Percentiles rank a stretch among this genome's conserved stretches.
These are phyloP conservation scores for Misgurnus mizolepis DNA, from an alignment of 2,113 vertebrate species.

Conservation along the genomic window DNA sequence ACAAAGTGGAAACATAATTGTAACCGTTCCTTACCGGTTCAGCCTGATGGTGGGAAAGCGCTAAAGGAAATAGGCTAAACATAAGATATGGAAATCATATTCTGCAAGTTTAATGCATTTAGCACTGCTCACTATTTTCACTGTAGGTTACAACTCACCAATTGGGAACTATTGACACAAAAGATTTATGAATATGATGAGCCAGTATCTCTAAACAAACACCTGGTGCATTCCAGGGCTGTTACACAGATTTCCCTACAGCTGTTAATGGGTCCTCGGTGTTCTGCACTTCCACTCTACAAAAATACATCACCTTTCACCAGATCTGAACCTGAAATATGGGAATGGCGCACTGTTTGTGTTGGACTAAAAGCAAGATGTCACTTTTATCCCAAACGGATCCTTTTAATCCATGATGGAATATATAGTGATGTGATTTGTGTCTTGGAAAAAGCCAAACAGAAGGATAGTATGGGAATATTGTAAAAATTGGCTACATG, in stretches of 20 bases:
- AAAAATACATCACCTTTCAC: constrained; percentile 56
- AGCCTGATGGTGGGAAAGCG: too few relatives aligned
- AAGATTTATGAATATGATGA: not conserved
- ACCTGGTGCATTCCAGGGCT: constrained; percentile 42
- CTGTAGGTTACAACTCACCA: not conserved
- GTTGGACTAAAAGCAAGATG: constrained; percentile 61
- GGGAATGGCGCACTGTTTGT: constrained; percentile 60
- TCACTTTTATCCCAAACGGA: constrained; percentile 43
- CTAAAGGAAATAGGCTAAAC: too few relatives aligned
- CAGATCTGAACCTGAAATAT: constrained; percentile 53
- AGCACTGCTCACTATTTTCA: too few relatives aligned
- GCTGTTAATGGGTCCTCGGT: constrained; percentile 65
- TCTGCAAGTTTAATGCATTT: too few relatives aligned
- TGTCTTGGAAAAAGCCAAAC: too few relatives aligned
- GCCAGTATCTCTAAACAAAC: constrained; percentile 14
- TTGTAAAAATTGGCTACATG: too few relatives aligned
- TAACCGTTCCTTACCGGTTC: too few relatives aligned
- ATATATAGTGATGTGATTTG: too few relatives aligned
- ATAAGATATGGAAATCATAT: too few relatives aligned
- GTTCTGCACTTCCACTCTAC: constrained; percentile 52
- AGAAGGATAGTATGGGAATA: too few relatives aligned
- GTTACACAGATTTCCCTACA: constrained; percentile 59
- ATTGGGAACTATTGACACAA: not conserved
- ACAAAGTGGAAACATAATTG: too few relatives aligned
- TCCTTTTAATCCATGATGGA: too few relatives aligned